Evolutionary conservation across 92 coral and sea anemone species (phyloP).

Genomic region (Parazoanthus atlanticus): DNA sequence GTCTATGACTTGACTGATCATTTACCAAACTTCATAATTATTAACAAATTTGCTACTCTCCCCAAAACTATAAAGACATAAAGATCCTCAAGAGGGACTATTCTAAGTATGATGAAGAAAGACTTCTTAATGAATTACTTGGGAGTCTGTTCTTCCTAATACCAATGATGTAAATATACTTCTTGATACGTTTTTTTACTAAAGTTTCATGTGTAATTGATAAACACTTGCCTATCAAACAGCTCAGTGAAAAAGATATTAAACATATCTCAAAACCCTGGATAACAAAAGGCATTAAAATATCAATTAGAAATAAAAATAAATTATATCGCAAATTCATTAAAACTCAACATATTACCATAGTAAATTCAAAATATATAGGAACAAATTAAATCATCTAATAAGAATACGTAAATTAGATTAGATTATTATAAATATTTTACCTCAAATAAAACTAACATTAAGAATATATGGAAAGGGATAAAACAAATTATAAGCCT

Average conservation of each 20-base stretch:
- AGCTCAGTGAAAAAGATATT: conserved; percentile 9
- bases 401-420: conserved; percentile 43
- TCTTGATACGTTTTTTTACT: background rate
- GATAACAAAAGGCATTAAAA: conserved; percentile 38
- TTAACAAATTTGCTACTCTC: conserved; percentile 42
- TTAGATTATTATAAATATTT: conserved; percentile 31
- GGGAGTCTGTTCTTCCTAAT: conserved; percentile 26
- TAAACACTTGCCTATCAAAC: conserved; percentile 48
- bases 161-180: conserved; percentile 6
- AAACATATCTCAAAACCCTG: conserved; percentile 37
- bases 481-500: conserved; percentile 51
- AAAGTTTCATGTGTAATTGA: conserved; percentile 22
- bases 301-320: conserved; percentile 40
- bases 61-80: conserved; percentile 38
- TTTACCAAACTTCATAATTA: conserved; percentile 61
- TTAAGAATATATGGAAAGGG: conserved; percentile 41
- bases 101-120: conserved; percentile 37
- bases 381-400: conserved; percentile 48
- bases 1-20: conserved; percentile 57
- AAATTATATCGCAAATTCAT: conserved; percentile 35
- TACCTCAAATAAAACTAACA: conserved; percentile 5
- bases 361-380: conserved; percentile 45
- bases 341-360: conserved; percentile 44
- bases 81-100: conserved; percentile 45
- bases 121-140: conserved; percentile 40